Conservation (phyloP, 1,140 invertebrate species). For the Leptopilina boulardi region DNA sequence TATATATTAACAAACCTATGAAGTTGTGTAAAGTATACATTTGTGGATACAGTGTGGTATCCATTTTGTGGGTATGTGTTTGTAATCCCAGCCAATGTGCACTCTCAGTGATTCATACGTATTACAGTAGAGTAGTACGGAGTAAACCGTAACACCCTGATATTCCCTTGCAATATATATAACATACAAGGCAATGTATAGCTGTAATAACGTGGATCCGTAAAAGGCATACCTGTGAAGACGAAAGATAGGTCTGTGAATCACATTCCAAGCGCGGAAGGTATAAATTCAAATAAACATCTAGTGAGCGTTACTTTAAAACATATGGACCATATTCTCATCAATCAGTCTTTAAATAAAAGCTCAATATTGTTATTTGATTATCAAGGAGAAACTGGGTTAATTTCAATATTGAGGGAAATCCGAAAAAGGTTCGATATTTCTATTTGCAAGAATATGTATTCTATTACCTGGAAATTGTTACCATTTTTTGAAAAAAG, state of each 20-base stretch:
- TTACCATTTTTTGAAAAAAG: no score
- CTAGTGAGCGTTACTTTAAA: background rate
- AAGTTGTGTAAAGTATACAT: background rate
- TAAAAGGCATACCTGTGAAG: conserved; percentile 36
- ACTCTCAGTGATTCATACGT: conserved; percentile 34
- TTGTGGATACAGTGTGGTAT: conserved; percentile 27
- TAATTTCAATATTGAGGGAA: no score
- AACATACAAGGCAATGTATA: conserved; percentile 12
- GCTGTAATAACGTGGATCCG: conserved; percentile 33
- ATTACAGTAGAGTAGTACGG: conserved; percentile 26
- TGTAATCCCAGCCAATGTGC: conserved; percentile 34
- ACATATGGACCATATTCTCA: background rate
- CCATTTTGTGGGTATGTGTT: conserved; percentile 1
- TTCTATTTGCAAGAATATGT: no score
- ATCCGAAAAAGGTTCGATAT: no score
- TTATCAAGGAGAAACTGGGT: no score
- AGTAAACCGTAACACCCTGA: conserved; percentile 32
- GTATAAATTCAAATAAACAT: background rate
- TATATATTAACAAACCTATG: background rate
- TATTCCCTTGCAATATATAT: conserved; percentile 23
- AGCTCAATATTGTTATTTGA: no score
- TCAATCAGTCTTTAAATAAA: no score
- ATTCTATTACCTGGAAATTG: no score
- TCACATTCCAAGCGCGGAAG: background rate
- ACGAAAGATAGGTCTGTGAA: conserved; percentile 24